Percentiles rank a stretch among this genome's conserved stretches.
These are phyloP conservation scores for Perodicticus potto DNA, from an alignment of 2,797 vertebrate species.

Conservation along the genomic window DNA sequence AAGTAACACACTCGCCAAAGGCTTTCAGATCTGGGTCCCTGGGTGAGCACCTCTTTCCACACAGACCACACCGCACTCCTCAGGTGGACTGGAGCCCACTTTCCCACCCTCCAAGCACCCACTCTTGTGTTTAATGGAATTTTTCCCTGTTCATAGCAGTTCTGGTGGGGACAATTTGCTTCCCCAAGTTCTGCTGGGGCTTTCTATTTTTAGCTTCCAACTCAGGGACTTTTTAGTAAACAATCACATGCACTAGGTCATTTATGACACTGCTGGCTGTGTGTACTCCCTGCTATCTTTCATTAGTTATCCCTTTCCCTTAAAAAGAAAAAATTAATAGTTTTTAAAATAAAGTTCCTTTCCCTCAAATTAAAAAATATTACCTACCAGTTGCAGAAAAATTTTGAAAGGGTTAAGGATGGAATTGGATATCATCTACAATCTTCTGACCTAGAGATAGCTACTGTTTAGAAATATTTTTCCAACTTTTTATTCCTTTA, in stretches of 20 bases:
- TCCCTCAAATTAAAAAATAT: not conserved
- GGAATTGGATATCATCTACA: not conserved
- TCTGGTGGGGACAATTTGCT: not conserved
- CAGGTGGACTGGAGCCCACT: not conserved
- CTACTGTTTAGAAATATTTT: not conserved
- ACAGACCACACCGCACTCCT: not conserved
- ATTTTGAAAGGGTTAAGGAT: not conserved
- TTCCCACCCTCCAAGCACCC: not conserved
- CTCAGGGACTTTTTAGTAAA: slow-evolving; percentile 51
- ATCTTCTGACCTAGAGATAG: slow-evolving; percentile 9
- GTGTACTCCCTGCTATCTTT: not conserved
- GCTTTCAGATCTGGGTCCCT: not conserved
- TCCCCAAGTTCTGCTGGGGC: not conserved
- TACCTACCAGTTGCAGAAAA: not conserved
- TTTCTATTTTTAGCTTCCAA: slow-evolving; percentile 67
- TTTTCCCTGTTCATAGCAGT: not conserved
- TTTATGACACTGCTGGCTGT: slow-evolving; percentile 20
- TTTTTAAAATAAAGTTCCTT: not conserved
- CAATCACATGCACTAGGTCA: slow-evolving; percentile 27
- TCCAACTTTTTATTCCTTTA: not conserved
- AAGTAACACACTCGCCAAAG: not conserved
- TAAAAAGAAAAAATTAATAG: slow-evolving; percentile 41
- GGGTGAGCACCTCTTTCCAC: not conserved
- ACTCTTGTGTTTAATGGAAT: not conserved
- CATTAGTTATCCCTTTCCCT: not conserved